phyloP scores from a whole-genome alignment of 2,113 vertebrate species.

The Zosterops borbonicus region DNA sequence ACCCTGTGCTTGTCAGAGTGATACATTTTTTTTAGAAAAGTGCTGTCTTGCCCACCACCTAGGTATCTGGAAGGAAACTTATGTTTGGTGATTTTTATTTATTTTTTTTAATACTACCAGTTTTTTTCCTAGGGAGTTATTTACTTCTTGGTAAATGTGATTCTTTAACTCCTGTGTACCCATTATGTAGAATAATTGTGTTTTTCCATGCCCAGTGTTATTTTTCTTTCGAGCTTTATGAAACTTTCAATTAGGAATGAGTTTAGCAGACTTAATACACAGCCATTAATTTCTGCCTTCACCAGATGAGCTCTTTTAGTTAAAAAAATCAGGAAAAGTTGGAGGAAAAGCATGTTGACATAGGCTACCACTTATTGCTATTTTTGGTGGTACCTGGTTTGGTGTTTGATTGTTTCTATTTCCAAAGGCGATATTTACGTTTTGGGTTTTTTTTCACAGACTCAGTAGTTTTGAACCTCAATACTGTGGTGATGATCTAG shows the following conservation, averaged over 20 bases:
- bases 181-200: not conserved
- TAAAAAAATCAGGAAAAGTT: not conserved
- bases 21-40: not conserved
- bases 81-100: not conserved
- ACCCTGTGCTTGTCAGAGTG: not conserved
- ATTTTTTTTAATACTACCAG: not conserved
- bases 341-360: not conserved
- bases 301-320: not conserved
- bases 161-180: not conserved
- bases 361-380: not conserved
- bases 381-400: not conserved
- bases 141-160: not conserved
- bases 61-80: not conserved
- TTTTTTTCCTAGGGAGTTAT: not conserved
- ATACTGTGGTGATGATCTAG: not conserved
- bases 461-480: not conserved
- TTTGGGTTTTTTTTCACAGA: not conserved
- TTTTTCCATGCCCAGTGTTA: not conserved
- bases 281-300: not conserved
- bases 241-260: conserved; percentile 28
- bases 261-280: not conserved
- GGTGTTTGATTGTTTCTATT: not conserved
- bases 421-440: not conserved
- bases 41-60: not conserved
- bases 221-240: not conserved